Evolutionary conservation across 2,113 vertebrate genomes (phyloP), one percentile per base, ranked within the genome.

Genomic region (Trichechus manatus): DNA sequence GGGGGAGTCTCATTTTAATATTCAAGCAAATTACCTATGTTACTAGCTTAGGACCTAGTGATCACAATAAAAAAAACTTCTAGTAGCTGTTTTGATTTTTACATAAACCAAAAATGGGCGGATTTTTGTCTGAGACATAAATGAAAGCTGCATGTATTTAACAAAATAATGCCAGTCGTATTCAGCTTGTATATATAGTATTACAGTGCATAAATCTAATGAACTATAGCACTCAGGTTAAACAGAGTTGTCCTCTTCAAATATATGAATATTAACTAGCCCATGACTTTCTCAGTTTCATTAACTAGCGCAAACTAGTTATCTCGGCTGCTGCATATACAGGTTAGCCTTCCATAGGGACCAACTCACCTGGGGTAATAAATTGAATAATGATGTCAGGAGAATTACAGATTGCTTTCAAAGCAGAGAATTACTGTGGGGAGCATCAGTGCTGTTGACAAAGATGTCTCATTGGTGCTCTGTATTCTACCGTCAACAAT

Each of bases 231-330:
- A 66, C 6, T 87, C 22, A 14, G 33, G 33, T 92, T 96, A 96
- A 94, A 95, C 53, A 95, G 53, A 64, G 74, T 79, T 50, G 42
- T 44, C 77, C 31, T 50, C 31, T 94, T 94, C 44, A 93, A 89
- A 95, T 88, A 92, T 44, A 91, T 91, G 68, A 95, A 84, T 97
- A 93, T 95, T 91, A 94, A 94, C 36, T 81, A 75, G 56, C 47
- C 47, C 47, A 10, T 47, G 47, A 47, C 47, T 9, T 47, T 94
- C 78, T 64, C 33, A 81, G 42, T 92, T 93, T 88, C 44, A 72
- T 92, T 96, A 96, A 89, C 33, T 63, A 93, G 53, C 23, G 39
- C 50, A 36, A 82, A 77, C 66, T 95, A 68, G 42, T 96, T 85
- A 92, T 85, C 92, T 81, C 39, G 92, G 75, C 44, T 66, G 50